These are phyloP conservation scores for Plebejus anna DNA, from an alignment of 2,888 invertebrate genomes.

Conservation along the genomic window DNA sequence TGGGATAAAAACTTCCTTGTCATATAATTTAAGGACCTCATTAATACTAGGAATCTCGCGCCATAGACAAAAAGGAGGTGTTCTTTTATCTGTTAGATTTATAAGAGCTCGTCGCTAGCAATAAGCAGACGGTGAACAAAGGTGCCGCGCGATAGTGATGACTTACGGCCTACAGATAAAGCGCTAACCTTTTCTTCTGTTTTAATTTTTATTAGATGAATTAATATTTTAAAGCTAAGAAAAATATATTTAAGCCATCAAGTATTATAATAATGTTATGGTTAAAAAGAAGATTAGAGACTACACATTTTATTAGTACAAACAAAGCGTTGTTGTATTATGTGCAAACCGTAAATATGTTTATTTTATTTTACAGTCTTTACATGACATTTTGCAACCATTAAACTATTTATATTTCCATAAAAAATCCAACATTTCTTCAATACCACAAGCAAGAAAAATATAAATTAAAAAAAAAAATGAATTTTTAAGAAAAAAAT, in stretches of 20 bases:
- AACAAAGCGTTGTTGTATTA: no score
- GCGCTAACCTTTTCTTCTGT: not conserved
- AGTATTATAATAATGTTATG: not conserved
- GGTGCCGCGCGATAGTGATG: not conserved
- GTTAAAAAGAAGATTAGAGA: not conserved
- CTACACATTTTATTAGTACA: not conserved
- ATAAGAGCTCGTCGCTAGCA: conserved; percentile 18
- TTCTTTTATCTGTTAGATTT: conserved; percentile 21
- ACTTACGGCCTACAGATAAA: not conserved
- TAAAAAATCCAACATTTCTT: not conserved
- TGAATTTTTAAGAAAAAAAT: not conserved
- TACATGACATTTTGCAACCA: no score
- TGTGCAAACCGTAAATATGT: no score
- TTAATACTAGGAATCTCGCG: not conserved
- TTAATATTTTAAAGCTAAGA: not conserved
- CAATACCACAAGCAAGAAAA: not conserved
- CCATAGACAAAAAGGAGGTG: conserved; percentile 20
- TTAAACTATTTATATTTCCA: no score
- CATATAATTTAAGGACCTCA: not conserved
- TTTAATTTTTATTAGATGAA: not conserved
- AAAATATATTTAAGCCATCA: not conserved
- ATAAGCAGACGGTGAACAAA: conserved; percentile 27
- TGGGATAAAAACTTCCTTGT: not conserved
- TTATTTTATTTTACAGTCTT: no score
- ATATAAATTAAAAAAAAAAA: no score